Base-by-base conservation (phyloP, 2,113 vertebrate genomes). In the Rhinolophus sinicus region DNA sequence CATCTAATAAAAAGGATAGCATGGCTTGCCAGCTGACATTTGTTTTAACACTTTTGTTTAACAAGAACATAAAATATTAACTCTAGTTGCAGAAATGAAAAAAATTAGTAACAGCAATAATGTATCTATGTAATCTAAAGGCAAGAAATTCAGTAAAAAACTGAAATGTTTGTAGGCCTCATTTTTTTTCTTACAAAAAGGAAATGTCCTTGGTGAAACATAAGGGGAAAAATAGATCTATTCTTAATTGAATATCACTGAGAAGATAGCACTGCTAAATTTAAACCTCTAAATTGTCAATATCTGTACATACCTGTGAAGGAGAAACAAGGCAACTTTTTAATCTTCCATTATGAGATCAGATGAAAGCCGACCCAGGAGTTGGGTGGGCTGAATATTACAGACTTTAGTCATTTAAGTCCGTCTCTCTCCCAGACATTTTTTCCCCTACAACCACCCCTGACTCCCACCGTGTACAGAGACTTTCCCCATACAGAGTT, bases 41-140 rank as follows among this genome's bases (percentile, higher is more conserved):
- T 64, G 12, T 18, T 70, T 92, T 94, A 94, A 85, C 4, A 44
- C 28, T 72, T 94, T 64, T 86, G 15, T 88, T 93, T 72, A 87
- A 80, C 8, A 93, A 87, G n/a, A 95, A 94, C 40, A 87, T 62
- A 96, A 93, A 92, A 92, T 58, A 6, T 84, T 81, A 85, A 85
- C 92, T 77, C 60, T 58, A 33, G 16, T 88, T 81, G 60, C 6
- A 96, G 56, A 90, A 96, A 91, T 69, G 5, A 44, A 77, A 83
- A 73, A 84, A 22, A 60, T 92, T 69, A 87, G 24, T 35, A 90
- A 73, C 33, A 88, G 24, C 56, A 96, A 40, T 76, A 60, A 65
- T 14, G 4, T 70, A 82, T 84, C 83, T 93, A 5, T 56, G 18
- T 80, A 73, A 72, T 76, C 62, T 38, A 94, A 47, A 84, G 24